Conservation (phyloP, 1,140 invertebrate species). For the Battus philenor region DNA sequence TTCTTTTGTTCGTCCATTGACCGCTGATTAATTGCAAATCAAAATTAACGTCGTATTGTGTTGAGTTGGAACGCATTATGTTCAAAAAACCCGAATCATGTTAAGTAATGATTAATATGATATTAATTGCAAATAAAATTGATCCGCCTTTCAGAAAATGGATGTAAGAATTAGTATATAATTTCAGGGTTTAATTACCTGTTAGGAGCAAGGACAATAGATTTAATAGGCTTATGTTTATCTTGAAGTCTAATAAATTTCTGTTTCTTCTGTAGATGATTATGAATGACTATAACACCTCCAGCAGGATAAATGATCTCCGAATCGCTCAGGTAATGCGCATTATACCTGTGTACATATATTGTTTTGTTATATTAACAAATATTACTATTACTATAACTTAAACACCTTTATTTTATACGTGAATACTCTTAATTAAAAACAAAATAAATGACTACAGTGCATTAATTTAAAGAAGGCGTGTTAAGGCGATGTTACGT, state of each 20-base stretch:
- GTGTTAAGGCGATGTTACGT: too few relatives aligned
- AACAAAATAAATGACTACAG: too few relatives aligned
- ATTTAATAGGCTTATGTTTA: constrained; percentile 72
- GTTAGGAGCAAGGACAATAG: constrained; percentile 79
- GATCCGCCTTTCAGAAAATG: neutral
- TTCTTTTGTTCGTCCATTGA: too few relatives aligned
- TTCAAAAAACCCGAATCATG: too few relatives aligned
- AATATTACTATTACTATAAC: too few relatives aligned
- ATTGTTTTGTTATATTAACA: too few relatives aligned
- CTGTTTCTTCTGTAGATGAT: constrained; percentile 77
- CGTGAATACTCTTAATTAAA: too few relatives aligned
- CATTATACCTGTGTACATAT: constrained; percentile 78
- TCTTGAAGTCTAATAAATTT: constrained; percentile 76
- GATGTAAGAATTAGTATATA: neutral
- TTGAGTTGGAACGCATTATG: too few relatives aligned
- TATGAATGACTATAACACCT: constrained; percentile 80
- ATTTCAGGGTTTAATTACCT: constrained; percentile 78
- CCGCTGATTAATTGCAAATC: too few relatives aligned
- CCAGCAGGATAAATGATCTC: constrained; percentile 83
- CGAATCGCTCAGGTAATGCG: constrained; percentile 80
- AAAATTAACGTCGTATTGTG: too few relatives aligned
- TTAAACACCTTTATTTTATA: too few relatives aligned
- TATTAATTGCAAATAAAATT: neutral
- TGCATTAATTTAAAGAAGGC: too few relatives aligned
- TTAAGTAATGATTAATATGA: constrained; percentile 6